Percentiles rank a stretch among this genome's conserved stretches.
Conservation (phyloP, 2,888 invertebrate species). For the Oligia fasciuncula region DNA sequence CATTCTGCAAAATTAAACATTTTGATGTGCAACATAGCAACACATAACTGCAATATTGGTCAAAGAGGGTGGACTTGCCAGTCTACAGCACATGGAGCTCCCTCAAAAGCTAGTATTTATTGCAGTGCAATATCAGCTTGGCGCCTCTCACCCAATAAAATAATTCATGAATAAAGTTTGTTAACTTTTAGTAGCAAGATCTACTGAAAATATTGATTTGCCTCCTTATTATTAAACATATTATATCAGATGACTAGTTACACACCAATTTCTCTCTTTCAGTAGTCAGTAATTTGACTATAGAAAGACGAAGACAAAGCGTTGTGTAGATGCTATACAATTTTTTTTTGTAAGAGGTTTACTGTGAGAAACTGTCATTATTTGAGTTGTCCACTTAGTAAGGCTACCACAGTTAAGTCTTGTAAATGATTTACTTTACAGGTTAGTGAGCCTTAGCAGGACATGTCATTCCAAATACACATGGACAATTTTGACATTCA, state of each 20-base stretch:
- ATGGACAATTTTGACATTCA: constrained; percentile 36
- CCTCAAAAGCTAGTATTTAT: background rate
- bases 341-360: too few relatives aligned
- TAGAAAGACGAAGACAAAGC: too few relatives aligned
- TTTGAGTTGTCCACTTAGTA: background rate
- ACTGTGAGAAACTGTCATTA: background rate
- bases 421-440: background rate
- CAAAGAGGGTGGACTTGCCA: background rate
- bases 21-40: background rate
- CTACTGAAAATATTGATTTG: background rate
- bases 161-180: background rate
- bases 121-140: background rate
- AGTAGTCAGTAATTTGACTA: too few relatives aligned
- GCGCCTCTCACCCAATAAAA: background rate
- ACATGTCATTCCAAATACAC: constrained; percentile 18
- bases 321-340: too few relatives aligned
- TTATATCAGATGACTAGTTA: too few relatives aligned
- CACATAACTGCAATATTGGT: background rate
- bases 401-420: background rate
- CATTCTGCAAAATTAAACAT: too few relatives aligned
- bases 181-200: background rate
- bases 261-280: too few relatives aligned
- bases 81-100: background rate
- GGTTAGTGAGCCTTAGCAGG: background rate
- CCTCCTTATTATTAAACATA: too few relatives aligned